Conservation (phyloP, 2,797 vertebrate genomes). For the Pitangus sulphuratus region DNA sequence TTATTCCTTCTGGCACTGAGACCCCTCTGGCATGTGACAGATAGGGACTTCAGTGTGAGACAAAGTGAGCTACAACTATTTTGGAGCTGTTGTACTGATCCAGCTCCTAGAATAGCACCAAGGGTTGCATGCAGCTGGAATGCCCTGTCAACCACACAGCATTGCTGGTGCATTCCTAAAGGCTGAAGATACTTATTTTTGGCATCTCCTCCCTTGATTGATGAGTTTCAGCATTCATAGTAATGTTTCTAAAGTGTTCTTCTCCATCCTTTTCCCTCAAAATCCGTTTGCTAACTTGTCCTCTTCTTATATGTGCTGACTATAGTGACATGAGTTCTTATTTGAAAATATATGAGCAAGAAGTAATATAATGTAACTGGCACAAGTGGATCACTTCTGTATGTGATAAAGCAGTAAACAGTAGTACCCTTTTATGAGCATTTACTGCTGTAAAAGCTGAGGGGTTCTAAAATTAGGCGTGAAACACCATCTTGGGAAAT, state of each 20-base stretch:
- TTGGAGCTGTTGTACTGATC: background rate
- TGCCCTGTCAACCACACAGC: background rate
- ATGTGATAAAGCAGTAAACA: constrained; percentile 21
- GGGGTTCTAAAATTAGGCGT: constrained; percentile 73
- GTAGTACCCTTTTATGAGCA: constrained; percentile 32
- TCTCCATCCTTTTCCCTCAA: background rate
- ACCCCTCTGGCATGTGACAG: background rate
- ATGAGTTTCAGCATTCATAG: background rate
- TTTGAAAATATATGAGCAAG: background rate
- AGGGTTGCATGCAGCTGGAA: background rate
- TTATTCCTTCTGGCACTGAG: background rate
- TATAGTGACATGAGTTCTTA: background rate
- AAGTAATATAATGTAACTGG: background rate
- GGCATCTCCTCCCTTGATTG: background rate
- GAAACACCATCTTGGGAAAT: constrained; percentile 9
- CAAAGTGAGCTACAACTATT: background rate
- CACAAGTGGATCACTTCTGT: constrained; percentile 3
- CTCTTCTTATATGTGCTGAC: background rate
- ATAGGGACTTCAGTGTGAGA: background rate
- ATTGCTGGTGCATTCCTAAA: background rate
- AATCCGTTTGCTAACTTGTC: background rate
- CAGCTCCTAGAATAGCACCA: background rate
- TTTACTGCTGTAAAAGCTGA: constrained; percentile 45
- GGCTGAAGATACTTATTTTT: background rate
- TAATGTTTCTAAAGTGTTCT: background rate